phyloP scores from a whole-genome alignment of 2,113 vertebrate species.

The Myiozetetes cayanensis region DNA sequence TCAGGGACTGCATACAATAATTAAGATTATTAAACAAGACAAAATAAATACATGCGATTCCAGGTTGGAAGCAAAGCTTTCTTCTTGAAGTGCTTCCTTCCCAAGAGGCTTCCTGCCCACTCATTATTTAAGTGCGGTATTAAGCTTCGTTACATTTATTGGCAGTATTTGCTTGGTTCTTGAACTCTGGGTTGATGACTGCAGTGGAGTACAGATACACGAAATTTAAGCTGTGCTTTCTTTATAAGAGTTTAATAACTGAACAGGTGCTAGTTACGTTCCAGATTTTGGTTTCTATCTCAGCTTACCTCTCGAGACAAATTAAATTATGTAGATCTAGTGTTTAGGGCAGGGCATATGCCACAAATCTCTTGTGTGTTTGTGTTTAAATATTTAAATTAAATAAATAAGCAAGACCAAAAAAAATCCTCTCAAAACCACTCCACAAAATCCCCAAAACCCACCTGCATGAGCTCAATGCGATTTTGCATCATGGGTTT shows the following conservation, averaged over 20 bases:
- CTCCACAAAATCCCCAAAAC: background rate
- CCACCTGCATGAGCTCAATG: background rate
- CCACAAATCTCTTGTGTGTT: background rate
- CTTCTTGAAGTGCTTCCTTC: background rate
- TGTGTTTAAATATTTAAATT: background rate
- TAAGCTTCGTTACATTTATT: background rate
- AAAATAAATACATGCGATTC: conserved; percentile 4
- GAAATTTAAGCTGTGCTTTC: background rate
- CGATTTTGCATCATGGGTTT: background rate
- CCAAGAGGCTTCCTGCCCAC: background rate
- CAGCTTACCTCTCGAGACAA: background rate
- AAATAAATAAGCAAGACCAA: background rate
- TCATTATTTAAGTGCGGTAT: background rate
- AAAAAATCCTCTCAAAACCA: background rate
- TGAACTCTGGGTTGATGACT: background rate
- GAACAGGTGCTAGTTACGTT: background rate
- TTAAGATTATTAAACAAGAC: conserved; percentile 36
- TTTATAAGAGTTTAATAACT: background rate
- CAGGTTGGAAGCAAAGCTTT: background rate
- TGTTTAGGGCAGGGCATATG: background rate
- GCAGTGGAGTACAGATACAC: background rate
- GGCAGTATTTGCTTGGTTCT: background rate
- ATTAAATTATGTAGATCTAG: background rate
- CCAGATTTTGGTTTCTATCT: background rate
- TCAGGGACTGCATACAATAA: background rate